Conservation (phyloP, 2,113 vertebrate species). For the Guaruba guarouba region DNA sequence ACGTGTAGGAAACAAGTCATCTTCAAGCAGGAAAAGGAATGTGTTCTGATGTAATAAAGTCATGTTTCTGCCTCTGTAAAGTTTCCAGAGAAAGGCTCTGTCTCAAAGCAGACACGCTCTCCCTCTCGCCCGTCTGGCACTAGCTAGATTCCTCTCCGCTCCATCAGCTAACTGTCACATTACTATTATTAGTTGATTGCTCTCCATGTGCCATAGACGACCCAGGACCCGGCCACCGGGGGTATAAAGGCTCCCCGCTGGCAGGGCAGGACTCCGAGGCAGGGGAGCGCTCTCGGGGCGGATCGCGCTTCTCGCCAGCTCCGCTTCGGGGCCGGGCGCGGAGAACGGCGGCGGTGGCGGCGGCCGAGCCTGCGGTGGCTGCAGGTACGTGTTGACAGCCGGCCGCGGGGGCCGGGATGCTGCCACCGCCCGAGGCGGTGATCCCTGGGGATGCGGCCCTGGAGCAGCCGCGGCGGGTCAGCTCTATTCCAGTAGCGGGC, state of each 20-base stretch:
- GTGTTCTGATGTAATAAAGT: background rate
- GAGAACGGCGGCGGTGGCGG: background rate
- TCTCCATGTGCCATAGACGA: background rate
- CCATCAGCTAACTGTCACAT: background rate
- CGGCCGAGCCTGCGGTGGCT: fast-evolving
- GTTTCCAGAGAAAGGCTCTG: background rate
- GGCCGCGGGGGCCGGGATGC: background rate
- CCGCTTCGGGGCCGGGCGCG: background rate
- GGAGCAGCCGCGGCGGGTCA: background rate
- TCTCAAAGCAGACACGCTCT: background rate
- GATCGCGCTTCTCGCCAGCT: background rate
- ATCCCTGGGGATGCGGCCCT: background rate
- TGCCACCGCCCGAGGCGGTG: fast-evolving
- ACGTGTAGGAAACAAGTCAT: background rate
- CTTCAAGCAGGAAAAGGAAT: background rate
- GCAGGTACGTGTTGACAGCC: background rate
- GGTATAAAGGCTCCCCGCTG: background rate
- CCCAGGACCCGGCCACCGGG: background rate
- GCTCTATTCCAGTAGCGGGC: background rate
- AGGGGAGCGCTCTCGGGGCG: background rate
- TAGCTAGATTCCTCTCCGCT: background rate
- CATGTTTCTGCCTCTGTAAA: background rate
- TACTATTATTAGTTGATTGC: constrained; percentile 53
- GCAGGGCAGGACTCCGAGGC: background rate
- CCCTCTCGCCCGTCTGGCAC: background rate